Evolutionary conservation across 2,888 invertebrate species (phyloP), one percentile per base, ranked within the genome.

Genomic region (Cheilosia variabilis): DNA sequence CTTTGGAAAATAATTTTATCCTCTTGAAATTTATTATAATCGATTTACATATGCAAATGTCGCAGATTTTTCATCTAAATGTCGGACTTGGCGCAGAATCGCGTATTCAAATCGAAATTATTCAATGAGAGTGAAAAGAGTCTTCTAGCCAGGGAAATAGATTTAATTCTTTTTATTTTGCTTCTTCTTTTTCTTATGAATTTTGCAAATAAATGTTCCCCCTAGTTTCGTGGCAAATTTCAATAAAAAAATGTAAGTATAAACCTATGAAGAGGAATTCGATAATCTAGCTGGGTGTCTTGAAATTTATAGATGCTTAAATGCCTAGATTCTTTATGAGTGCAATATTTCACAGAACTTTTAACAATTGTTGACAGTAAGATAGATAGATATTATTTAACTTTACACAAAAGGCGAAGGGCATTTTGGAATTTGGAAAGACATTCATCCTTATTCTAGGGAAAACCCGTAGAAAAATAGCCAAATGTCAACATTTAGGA

Each of bases 21-120:
- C 88, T 87, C 88, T 88, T 88, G 89, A 87, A 90, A 91, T 91
- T 91, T 91, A 90, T 91, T 89, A 89, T 90, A 90, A 90, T 89
- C 89, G 90, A 91, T 91, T 91, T 91, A 90, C 91, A 90, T 91
- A 91, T 91, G 91, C 91, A 91, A 91, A 91, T 91, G 90, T 89
- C 88, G 89, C 89, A 89, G 90, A 91, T 91, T 91, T 91, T 91
- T 91, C 91, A 91, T 91, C 81, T 76, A 65, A 76, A 75, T 80
- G 80, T 83, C 73, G 80, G 87, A 84, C 77, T 83, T 80, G 79
- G 72, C 86, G 87, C 88, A 89, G 79, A 88, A 89, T 88, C 88
- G 87, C 88, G 87, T 87, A 88, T 84, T 88, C 88, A 89, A 89
- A 91, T 90, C 89, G 90, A 90, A 91, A 91, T 90, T 91, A 91